Percentiles rank a stretch among this genome's conserved stretches.
phyloP scores from a whole-genome alignment of 2,113 vertebrate genomes.

The Salminus brasiliensis region DNA sequence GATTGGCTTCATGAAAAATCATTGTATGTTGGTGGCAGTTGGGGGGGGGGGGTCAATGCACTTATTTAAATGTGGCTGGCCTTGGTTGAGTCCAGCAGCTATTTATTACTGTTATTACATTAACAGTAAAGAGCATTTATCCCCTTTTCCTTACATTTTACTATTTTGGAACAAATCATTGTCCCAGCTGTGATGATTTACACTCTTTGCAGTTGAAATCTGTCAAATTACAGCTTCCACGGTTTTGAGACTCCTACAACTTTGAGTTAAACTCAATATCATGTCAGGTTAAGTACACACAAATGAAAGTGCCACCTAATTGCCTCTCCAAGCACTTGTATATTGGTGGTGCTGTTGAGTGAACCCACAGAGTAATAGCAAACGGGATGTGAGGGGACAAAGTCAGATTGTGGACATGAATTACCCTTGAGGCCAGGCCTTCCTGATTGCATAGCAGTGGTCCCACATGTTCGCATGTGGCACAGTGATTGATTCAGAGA shows the following conservation, averaged over 20 bases:
- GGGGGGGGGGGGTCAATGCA: too few relatives aligned
- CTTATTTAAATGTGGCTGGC: too few relatives aligned
- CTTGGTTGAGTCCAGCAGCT: too few relatives aligned
- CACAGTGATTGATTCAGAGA: conserved; percentile 74
- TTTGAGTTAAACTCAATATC: background rate
- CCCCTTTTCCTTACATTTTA: too few relatives aligned
- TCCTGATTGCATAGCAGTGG: conserved; percentile 67
- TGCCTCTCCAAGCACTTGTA: conserved; percentile 4
- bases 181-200: too few relatives aligned
- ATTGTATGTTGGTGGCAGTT: too few relatives aligned
- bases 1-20: too few relatives aligned
- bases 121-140: too few relatives aligned
- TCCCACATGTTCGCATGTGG: conserved; percentile 60
- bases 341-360: conserved; percentile 15
- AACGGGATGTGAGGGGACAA: conserved; percentile 31
- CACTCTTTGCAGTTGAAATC: too few relatives aligned
- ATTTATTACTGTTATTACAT: too few relatives aligned
- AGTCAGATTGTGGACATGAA: conserved; percentile 60
- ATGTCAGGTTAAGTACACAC: background rate
- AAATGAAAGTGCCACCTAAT: background rate
- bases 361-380: conserved; percentile 14
- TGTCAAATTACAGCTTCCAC: background rate
- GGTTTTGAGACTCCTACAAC: background rate
- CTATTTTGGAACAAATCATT: too few relatives aligned
- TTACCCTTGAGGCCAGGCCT: conserved; percentile 68